Conservation (phyloP, 2,888 invertebrate genomes). For the Apeira syringaria region DNA sequence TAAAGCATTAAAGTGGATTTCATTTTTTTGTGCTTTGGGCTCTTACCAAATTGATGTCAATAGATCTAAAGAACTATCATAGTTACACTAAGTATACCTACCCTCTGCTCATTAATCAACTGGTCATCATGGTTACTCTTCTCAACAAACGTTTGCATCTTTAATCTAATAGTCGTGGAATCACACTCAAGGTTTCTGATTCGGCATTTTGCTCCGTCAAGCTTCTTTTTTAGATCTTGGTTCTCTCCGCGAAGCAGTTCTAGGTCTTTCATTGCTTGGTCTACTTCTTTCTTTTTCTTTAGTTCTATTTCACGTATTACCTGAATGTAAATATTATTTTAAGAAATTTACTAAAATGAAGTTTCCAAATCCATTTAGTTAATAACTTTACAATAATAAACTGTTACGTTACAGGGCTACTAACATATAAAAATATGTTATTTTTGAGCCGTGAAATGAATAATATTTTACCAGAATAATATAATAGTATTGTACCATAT, state of each 20-base stretch:
- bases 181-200: constrained; percentile 88
- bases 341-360: neutral
- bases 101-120: constrained; percentile 85
- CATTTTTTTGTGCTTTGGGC: too few species aligned
- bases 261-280: constrained; percentile 84
- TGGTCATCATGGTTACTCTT: constrained; percentile 86
- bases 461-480: too few species aligned
- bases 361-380: too few species aligned
- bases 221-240: constrained; percentile 84
- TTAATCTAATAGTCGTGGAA: constrained; percentile 79
- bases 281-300: constrained; percentile 82
- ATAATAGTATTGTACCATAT: constrained; percentile 7
- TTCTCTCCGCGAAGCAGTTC: constrained; percentile 78
- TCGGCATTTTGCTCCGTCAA: constrained; percentile 87
- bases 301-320: constrained; percentile 80
- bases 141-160: constrained; percentile 83
- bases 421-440: too few species aligned
- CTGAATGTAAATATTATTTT: constrained; percentile 34
- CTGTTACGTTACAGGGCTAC: too few species aligned
- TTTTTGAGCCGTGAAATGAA: too few species aligned
- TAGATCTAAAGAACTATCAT: too few species aligned
- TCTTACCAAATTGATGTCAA: too few species aligned
- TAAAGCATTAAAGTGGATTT: too few species aligned
- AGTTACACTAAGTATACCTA: constrained; percentile 42
- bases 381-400: too few species aligned